These are phyloP conservation scores for Pyrrhia umbra DNA, from an alignment of 2,888 invertebrate genomes.

Conservation along the genomic window DNA sequence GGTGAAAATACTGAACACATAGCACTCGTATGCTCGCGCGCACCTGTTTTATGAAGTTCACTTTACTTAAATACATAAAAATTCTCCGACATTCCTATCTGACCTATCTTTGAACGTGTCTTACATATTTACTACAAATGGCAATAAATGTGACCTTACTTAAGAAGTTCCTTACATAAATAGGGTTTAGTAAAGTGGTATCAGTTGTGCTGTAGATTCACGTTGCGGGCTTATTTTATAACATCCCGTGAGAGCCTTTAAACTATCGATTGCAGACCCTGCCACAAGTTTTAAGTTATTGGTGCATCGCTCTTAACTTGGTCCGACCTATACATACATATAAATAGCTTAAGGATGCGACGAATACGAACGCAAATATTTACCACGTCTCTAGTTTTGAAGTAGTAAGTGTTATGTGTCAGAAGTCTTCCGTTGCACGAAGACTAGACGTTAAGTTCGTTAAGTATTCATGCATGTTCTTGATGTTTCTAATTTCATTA, in stretches of 20 bases:
- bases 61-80: slow-evolving; percentile 41
- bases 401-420: slow-evolving; percentile 21
- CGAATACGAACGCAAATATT: slow-evolving; percentile 10
- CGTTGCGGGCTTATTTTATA: slow-evolving; percentile 52
- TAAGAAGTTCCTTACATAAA: slow-evolving; percentile 53
- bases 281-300: slow-evolving; percentile 49
- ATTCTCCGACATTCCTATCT: slow-evolving; percentile 11
- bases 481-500: slow-evolving; percentile 42
- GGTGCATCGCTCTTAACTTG: slow-evolving; percentile 34
- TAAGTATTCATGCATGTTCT: slow-evolving; percentile 49
- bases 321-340: slow-evolving; percentile 14
- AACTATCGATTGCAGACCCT: slow-evolving; percentile 54
- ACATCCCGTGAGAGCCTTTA: slow-evolving; percentile 52
- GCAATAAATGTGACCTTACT: slow-evolving; percentile 25
- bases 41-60: slow-evolving; percentile 39
- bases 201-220: slow-evolving; percentile 48
- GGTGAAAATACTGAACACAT: slow-evolving; percentile 18
- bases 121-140: slow-evolving; percentile 22
- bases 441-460: slow-evolving; percentile 41
- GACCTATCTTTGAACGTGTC: slow-evolving; percentile 22
- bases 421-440: slow-evolving; percentile 33
- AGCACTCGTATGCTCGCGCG: slow-evolving; percentile 7
- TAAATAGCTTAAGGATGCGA: neutral
- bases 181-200: slow-evolving; percentile 46
- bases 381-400: slow-evolving; percentile 9